Conservation (phyloP, 2,113 vertebrate species). For the Jacana jacana region DNA sequence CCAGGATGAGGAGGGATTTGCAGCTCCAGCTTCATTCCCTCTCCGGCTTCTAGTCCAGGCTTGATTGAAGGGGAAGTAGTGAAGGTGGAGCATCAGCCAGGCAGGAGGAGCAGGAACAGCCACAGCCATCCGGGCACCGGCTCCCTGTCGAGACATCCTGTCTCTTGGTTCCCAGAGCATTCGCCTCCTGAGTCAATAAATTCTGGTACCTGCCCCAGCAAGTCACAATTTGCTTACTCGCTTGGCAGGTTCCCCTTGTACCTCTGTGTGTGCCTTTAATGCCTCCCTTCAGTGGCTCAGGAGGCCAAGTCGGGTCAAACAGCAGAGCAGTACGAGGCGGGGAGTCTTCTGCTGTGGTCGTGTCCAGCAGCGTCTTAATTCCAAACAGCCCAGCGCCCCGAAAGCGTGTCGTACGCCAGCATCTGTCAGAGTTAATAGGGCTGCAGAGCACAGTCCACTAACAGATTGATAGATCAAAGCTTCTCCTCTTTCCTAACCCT, state of each 20-base stretch:
- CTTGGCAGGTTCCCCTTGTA: not conserved
- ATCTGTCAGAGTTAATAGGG: not conserved
- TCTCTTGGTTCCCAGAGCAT: not conserved
- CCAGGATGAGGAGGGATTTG: not conserved
- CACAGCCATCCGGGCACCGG: rapidly evolving
- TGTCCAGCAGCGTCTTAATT: not conserved
- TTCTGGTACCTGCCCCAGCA: not conserved
- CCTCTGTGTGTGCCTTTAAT: rapidly evolving
- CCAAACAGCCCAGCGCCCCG: not conserved
- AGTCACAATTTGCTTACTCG: not conserved
- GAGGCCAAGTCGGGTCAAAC: not conserved
- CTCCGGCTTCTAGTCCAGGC: not conserved
- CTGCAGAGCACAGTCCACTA: not conserved
- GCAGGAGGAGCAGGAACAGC: not conserved
- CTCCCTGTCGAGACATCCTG: not conserved
- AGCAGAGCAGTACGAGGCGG: not conserved
- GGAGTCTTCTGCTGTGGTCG: not conserved
- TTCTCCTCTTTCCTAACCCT: not conserved
- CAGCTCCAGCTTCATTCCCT: not conserved
- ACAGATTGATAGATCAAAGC: not conserved
- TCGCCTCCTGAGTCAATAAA: not conserved
- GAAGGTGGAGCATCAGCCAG: not conserved
- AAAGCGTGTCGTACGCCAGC: rapidly evolving
- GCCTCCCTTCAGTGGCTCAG: not conserved
- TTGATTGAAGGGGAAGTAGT: not conserved